These are phyloP conservation scores for Macaria notata DNA, from an alignment of 2,888 invertebrate species.

Conservation along the genomic window DNA sequence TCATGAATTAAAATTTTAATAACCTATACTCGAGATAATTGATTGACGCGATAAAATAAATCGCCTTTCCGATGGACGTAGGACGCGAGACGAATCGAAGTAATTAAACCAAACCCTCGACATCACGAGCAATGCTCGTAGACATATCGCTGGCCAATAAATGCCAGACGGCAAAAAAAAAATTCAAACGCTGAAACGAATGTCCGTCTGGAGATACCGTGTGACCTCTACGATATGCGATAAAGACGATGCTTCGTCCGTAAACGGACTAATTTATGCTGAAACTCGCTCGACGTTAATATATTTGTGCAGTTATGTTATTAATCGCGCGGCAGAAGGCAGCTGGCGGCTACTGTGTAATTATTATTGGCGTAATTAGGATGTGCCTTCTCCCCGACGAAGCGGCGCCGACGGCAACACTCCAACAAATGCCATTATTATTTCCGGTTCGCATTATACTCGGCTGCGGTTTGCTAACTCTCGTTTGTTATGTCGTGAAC, in stretches of 20 bases:
- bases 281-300: conserved; percentile 32
- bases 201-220: conserved; percentile 11
- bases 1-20: conserved; percentile 65
- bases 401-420: conserved; percentile 60
- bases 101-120: conserved; percentile 45
- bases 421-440: conserved; percentile 74
- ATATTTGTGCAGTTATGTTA: conserved; percentile 40
- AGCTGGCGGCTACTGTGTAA: conserved; percentile 71
- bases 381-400: conserved; percentile 54
- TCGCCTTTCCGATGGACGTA: conserved; percentile 44
- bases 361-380: conserved; percentile 81
- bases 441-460: conserved; percentile 74
- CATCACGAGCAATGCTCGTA: conserved; percentile 20
- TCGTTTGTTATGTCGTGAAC: conserved; percentile 71
- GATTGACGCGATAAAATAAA: conserved; percentile 72
- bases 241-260: conserved; percentile 7
- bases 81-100: conserved; percentile 57
- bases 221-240: conserved; percentile 11
- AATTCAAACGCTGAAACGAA: conserved; percentile 2
- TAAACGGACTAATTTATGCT: conserved; percentile 15
- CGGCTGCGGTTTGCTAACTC: conserved; percentile 66
- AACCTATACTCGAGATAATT: conserved; percentile 63
- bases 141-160: conserved; percentile 2
- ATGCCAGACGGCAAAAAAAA: not conserved
- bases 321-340: conserved; percentile 56